phyloP scores from a whole-genome alignment of 2,888 invertebrate genomes.

The Idaea dimidiata region DNA sequence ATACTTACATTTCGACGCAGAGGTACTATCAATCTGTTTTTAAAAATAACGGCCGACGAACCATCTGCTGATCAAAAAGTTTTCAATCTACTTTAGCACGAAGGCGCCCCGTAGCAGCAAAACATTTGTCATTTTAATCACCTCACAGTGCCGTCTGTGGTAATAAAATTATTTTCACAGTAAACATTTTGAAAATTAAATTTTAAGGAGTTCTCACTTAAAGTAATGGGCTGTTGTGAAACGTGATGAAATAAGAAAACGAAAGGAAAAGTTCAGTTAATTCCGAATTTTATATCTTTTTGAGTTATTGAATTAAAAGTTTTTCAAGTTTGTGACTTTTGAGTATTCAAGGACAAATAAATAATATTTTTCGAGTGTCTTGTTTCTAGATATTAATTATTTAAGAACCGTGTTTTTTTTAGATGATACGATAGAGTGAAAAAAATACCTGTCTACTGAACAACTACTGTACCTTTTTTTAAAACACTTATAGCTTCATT shows the following conservation, averaged over 20 bases:
- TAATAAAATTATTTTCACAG: slow-evolving; percentile 60
- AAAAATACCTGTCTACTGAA: no score
- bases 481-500: no score
- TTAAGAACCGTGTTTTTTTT: background rate
- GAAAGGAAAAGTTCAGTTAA: background rate
- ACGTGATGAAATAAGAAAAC: slow-evolving; percentile 9
- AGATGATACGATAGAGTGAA: no score
- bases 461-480: no score
- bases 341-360: background rate
- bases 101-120: slow-evolving; percentile 33
- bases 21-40: background rate
- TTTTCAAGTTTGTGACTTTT: background rate
- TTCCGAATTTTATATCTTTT: background rate
- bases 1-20: no score
- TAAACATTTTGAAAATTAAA: slow-evolving; percentile 64
- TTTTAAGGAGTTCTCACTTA: slow-evolving; percentile 48
- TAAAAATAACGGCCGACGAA: background rate
- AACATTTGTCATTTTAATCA: slow-evolving; percentile 58
- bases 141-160: slow-evolving; percentile 51
- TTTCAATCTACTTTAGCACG: background rate
- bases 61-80: background rate
- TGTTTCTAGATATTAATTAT: background rate
- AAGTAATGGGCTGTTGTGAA: slow-evolving; percentile 38
- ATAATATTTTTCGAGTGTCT: background rate
- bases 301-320: background rate